A percentile compares a stretch with the other conserved stretches of the same genome.
Evolutionary conservation across 1,140 invertebrate species (phyloP).

Genomic region (Araneus ventricosus): DNA sequence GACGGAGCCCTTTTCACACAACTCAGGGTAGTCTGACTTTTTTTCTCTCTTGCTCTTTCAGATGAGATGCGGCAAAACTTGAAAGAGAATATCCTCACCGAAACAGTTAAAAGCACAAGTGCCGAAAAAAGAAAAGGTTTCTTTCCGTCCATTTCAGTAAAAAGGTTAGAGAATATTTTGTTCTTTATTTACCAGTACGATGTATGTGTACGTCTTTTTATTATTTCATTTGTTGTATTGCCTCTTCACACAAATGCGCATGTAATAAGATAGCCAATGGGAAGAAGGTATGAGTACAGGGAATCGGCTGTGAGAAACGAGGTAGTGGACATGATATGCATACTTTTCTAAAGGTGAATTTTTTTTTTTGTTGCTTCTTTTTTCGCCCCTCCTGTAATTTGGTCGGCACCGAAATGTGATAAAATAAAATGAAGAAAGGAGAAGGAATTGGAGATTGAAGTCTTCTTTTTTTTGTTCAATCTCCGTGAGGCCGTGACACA

Average conservation of each 20-base stretch:
- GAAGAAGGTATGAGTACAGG: background rate
- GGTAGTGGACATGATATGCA: conserved; percentile 42
- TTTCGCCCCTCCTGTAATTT: conserved; percentile 46
- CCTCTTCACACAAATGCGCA: conserved; percentile 10
- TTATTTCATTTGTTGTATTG: background rate
- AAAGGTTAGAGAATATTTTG: conserved; percentile 47
- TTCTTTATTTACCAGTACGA: background rate
- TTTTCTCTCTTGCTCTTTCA: background rate
- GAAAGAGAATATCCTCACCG: background rate
- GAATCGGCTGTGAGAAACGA: background rate
- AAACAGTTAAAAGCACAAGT: conserved; percentile 3
- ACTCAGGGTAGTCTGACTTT: background rate
- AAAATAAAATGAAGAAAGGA: conserved; percentile 33
- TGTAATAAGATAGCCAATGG: conserved; percentile 39
- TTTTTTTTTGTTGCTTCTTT: background rate
- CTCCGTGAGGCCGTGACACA: conserved; percentile 35
- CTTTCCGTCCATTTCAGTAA: background rate
- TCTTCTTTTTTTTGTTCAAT: background rate
- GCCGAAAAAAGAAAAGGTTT: conserved; percentile 8
- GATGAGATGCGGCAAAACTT: background rate
- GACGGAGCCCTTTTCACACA: background rate
- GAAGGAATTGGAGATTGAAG: background rate
- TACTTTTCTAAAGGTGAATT: background rate
- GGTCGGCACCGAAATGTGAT: conserved; percentile 50
- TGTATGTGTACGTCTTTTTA: background rate